Base-by-base conservation (phyloP, 2,888 invertebrate genomes). In the Branchipolynoe longqiensis region DNA sequence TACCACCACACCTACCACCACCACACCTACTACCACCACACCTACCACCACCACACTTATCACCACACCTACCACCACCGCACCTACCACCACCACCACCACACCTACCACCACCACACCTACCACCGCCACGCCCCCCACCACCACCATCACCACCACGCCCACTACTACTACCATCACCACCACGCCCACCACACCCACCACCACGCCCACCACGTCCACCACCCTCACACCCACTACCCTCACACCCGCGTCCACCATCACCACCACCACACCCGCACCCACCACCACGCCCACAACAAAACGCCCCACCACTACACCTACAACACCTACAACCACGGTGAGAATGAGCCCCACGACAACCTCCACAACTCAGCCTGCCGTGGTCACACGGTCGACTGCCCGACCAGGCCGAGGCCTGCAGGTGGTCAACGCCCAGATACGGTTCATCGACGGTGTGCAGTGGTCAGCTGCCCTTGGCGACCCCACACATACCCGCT, bases 1-100 rank as follows among this genome's bases (percentile, higher is more conserved):
- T 62, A 40, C 40, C 59, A 41, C 83, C 64, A 69, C 74, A 59
- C 74, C 84, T 84, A 36, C 83, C 73, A 12, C 59, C 8, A 33
- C 59, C 73, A 33, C 59, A 73, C 22, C 64, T 25, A 59, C 48
- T 12, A 48, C 48, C 18, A 48, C 48, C 48, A 48, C 48, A 12
- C 48, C 48, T 48, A 12, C 48, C 8, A 48, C 48, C 18, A 48
- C 48, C 8, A 8, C 18, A 8, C 8, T 18, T 48, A 48, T 18
- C 48, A 48, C 48, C 48, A 8, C 48, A 48, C 8, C 48, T 18
- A 48, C 48, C 48, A 48, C 48, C 48, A 8, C 48, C 18, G 8
- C 48, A 48, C 8, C 48, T 48, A 48, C 48, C 8, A 8, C 48
- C 48, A 48, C 48, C 8, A 48, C 48, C 48, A 48, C 48, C 48